Evolutionary conservation across 1,140 invertebrate species (phyloP).

Genomic region (Drosophila parvula): DNA sequence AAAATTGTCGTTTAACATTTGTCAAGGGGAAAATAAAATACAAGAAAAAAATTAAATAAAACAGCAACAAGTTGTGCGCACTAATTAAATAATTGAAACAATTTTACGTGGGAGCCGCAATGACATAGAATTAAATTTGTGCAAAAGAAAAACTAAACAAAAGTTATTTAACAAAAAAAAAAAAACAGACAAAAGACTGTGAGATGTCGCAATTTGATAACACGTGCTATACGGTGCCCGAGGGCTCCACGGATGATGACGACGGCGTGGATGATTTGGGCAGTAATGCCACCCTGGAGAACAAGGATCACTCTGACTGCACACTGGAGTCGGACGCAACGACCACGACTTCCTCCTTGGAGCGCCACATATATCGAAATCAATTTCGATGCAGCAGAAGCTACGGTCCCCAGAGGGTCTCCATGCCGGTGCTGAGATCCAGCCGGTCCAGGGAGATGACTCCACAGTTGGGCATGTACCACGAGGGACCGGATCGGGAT

Average conservation of each 20-base stretch:
- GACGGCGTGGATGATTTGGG: conserved; percentile 30
- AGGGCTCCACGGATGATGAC: conserved; percentile 65
- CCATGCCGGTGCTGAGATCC: conserved; percentile 58
- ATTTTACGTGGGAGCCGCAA: conserved; percentile 43
- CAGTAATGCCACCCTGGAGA: conserved; percentile 68
- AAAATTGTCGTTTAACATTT: conserved; percentile 68
- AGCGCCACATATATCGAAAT: conserved; percentile 60
- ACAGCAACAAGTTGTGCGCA: conserved; percentile 33
- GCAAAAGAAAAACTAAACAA: conserved; percentile 15
- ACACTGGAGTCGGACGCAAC: conserved; percentile 67
- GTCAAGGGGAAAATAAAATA: conserved; percentile 33
- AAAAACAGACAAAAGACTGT: conserved; percentile 1
- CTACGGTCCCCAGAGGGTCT: conserved; percentile 57
- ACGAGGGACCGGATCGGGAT: conserved; percentile 53
- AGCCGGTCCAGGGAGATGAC: conserved; percentile 62
- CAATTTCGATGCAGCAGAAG: conserved; percentile 45
- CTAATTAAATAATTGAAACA: conserved; percentile 65
- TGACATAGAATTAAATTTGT: conserved; percentile 48
- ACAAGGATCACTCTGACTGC: conserved; percentile 55
- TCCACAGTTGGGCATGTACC: conserved; percentile 69
- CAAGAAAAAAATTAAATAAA: conserved; percentile 19
- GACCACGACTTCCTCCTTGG: conserved; percentile 66
- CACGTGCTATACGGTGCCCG: conserved; percentile 80
- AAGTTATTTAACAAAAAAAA: too few species aligned
- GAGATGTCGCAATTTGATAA: conserved; percentile 77